Evolutionary conservation across 2,888 invertebrate genomes (phyloP), one percentile per base, ranked within the genome.

Genomic region (Creontiades dilutus): DNA sequence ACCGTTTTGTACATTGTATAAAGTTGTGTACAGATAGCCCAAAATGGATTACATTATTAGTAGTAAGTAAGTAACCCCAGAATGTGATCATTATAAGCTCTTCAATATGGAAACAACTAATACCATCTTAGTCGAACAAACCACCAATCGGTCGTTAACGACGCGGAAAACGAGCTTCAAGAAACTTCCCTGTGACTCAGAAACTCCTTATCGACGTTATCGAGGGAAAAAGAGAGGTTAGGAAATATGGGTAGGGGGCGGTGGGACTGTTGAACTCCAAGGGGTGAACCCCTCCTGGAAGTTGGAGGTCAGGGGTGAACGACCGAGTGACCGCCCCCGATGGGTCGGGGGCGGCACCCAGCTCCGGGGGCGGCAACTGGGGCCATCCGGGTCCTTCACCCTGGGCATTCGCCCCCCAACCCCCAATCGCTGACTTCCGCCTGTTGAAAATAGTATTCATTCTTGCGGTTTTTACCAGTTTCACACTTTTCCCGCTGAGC

Each of bases 291-390:
- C 37, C 76, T 7, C 12, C 19, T 16, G 47, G 47, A 78, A 78
- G 76, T 78, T 16, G 75, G 52, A 11, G 84, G 46, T 68, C 82
- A 89, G 82, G 89, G 82, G 89, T 61, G 68, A 82, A 84, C 13
- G 89, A 82, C 57, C 82, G 12, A 52, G 46, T 82, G 46, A 23
- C 86, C 75, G 85, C 85, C 61, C 88, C 88, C 88, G 78, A 52
- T 19, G 78, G 78, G 27, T 47, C 78, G 78, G 87, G 28, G 87
- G 87, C 87, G 87, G 76, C 27, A 47, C 52, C 75, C 80, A 19
- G 27, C n/a, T 47, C 85, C 85, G 68, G 68, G 68, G 86, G 86
- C 68, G 61, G 68, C 47, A 46, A 61, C 55, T 23, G 28, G 88
- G 88, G 61, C 37, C 47, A 27, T 27, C 12, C 68, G 37, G 88